These are phyloP conservation scores for Apteryx owenii DNA, from an alignment of 2,113 vertebrate species.

Conservation along the genomic window DNA sequence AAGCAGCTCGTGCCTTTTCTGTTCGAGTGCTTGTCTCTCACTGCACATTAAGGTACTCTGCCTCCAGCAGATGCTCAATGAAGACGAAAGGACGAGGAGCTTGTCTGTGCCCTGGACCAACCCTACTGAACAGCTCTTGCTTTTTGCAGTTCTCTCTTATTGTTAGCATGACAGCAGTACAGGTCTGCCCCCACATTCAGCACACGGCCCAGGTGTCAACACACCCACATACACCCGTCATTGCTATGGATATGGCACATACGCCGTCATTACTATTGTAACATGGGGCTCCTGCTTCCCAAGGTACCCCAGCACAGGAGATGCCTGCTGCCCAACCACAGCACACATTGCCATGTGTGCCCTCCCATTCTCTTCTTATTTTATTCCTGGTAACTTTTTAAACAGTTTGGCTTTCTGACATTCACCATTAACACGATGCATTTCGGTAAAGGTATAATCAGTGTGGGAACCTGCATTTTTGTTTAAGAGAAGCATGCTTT, in stretches of 20 bases:
- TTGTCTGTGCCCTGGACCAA: background rate
- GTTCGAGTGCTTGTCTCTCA: background rate
- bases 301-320: background rate
- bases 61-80: background rate
- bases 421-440: background rate
- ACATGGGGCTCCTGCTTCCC: background rate
- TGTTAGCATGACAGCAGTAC: background rate
- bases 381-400: background rate
- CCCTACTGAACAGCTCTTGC: background rate
- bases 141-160: background rate
- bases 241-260: rapidly evolving
- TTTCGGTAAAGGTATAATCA: background rate
- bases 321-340: rapidly evolving
- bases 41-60: background rate
- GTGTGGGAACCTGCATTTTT: background rate
- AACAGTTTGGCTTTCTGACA: background rate
- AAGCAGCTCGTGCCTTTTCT: background rate
- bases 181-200: background rate
- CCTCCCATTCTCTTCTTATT: background rate
- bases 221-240: background rate
- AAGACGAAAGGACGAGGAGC: background rate
- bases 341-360: no score
- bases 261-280: background rate
- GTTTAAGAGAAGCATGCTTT: background rate
- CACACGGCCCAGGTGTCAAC: background rate